These are phyloP conservation scores for Sterrhoptilus dennistouni DNA, from an alignment of 2,113 vertebrate genomes.

Conservation along the genomic window DNA sequence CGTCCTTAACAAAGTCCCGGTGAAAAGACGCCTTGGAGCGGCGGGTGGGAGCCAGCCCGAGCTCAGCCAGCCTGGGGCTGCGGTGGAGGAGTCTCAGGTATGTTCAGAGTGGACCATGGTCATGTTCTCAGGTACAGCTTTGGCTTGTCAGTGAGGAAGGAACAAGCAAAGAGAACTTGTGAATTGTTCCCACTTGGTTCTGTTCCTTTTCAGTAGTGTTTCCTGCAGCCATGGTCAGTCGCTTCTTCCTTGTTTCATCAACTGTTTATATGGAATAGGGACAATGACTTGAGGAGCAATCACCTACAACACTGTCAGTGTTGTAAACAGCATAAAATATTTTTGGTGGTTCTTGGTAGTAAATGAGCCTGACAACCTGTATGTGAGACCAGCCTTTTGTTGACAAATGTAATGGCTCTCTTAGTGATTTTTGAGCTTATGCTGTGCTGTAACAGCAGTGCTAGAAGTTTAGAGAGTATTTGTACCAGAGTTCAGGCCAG, in stretches of 20 bases:
- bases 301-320: not conserved
- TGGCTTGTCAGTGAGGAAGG: not conserved
- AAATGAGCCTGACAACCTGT: not conserved
- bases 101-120: not conserved
- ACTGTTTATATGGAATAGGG: not conserved
- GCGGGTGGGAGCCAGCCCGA: constrained; percentile 73
- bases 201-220: not conserved
- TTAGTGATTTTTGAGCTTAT: not conserved
- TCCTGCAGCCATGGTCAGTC: rapidly evolving
- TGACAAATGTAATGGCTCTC: not conserved
- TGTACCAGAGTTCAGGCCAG: not conserved
- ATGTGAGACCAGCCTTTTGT: not conserved
- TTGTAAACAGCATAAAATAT: not conserved
- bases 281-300: not conserved
- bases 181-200: not conserved
- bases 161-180: not conserved
- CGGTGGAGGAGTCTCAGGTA: constrained; percentile 79
- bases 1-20: constrained; percentile 88
- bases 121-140: not conserved
- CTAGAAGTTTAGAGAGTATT: not conserved
- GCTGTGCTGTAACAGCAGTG: not conserved
- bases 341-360: not conserved
- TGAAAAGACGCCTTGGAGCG: constrained; percentile 84
- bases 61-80: constrained; percentile 68
- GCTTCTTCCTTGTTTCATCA: not conserved